phyloP scores from a whole-genome alignment of 2,888 invertebrate species.

The Lithophane socia region DNA sequence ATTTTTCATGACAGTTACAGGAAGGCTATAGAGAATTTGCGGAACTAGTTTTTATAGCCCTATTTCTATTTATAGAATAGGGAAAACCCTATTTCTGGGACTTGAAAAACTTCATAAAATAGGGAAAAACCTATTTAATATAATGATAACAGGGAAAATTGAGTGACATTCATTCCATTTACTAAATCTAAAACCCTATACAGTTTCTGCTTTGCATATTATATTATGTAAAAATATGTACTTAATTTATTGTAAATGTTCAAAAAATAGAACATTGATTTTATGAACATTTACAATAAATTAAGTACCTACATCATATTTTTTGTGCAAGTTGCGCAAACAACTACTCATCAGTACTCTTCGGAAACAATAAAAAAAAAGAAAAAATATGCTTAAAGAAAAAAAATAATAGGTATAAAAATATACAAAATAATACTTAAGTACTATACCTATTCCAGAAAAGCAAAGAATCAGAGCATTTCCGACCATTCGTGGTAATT shows the following conservation, averaged over 20 bases:
- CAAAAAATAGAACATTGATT: too few species aligned
- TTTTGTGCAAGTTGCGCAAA: not conserved
- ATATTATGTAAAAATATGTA: too few species aligned
- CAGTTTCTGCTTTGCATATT: not conserved
- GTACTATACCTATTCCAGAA: slow-evolving; percentile 1
- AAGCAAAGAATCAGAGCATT: not conserved
- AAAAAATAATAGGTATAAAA: too few species aligned
- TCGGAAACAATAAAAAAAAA: not conserved
- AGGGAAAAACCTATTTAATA: too few species aligned
- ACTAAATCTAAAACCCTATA: not conserved
- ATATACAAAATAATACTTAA: not conserved
- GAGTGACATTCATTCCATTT: not conserved
- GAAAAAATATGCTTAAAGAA: too few species aligned
- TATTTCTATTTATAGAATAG: not conserved
- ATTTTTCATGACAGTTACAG: slow-evolving; percentile 2
- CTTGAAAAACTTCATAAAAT: not conserved
- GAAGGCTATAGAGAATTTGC: not conserved
- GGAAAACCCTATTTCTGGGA: too few species aligned
- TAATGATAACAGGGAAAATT: not conserved
- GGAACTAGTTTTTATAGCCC: not conserved
- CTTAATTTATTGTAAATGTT: too few species aligned
- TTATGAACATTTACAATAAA: not conserved
- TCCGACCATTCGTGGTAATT: slow-evolving; percentile 29
- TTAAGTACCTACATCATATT: not conserved
- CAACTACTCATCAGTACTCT: too few species aligned